Evolutionary conservation across 1,140 invertebrate genomes (phyloP), one percentile per base, ranked within the genome.

Genomic region (Brachionus asplanchnoidis): DNA sequence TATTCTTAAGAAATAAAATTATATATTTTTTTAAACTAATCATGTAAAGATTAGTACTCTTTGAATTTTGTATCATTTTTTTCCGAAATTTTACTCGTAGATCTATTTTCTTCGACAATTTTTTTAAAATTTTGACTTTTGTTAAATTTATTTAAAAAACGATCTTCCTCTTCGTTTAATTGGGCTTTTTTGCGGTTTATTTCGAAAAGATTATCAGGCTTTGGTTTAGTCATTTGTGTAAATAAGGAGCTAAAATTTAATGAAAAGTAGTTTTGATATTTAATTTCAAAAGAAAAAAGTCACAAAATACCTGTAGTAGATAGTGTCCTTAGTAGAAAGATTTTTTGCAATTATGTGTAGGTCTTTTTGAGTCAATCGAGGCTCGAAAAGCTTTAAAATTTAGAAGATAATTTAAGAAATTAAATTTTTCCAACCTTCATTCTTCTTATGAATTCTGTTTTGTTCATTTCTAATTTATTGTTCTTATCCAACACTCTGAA

Each of bases 371-470:
- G 79, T 82, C 53, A 82, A 82, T 23, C 79, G 50, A 2, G 79
- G 79, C 20, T 82, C 79, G 23, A 82, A 82, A 44, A 65, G 28
- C 79, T 82, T 80, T n/a, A 80, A 36, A 44, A 44, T 75, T 44
- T 50, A 44, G 14, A 44, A 12, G 23, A 12, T 9, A 14, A 2
- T 75, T 28, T 23, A 20, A 50, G 9, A 7, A 36, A 50, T 44
- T 44, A 23, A 36, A 36, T 36, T 36, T 36, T 73, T 46, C 32
- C 14, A 1, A 82, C 79, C 44, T 82, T 82, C 53, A 82, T 60
- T 23, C 79, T 40, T 68, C 65, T 82, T 28, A 82, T 65, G 9
- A 82, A 82, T 65, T 82, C 79, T 0, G 32, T 68, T 65, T 82
- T 82, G 53, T 68, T 44, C 79, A 82, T 42, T 68, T 60, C 79